Evolutionary conservation across 2,888 invertebrate genomes (phyloP), one percentile per base, ranked within the genome.

Genomic region (Opisthograptis luteolata): DNA sequence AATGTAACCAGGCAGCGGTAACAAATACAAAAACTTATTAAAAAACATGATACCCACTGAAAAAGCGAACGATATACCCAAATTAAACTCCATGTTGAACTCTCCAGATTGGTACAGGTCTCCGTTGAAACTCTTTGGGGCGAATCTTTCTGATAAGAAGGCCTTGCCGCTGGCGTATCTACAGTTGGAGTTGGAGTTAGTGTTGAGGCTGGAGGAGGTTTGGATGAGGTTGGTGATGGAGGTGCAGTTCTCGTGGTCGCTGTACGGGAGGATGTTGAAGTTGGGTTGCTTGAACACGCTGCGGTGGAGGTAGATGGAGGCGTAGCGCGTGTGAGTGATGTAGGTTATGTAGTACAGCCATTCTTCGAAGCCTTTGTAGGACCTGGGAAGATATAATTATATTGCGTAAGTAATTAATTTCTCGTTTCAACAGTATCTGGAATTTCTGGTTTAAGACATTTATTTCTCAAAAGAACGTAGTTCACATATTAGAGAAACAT

Each of bases 281-380:
- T 91, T 70, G 20, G 91, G 81, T 31, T 92, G 89, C 45, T 91
- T 91, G 76, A 96, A 96, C 5, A 95, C 89, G 73, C 93, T 94
- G 39, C 94, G 91, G 72, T 95, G 94, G 10, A 97, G 86, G 70
- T 94, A 92, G 1, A 95, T 94, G 0, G 96, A 94, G 0, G 95
- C 95, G 78, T 96, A 97, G 5, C 96, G 92, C 0, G 95, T 93
- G 79, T 96, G 96, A 0, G 95, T 95, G 7, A 94, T 92, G 76
- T 95, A 96, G 0, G 96, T 95, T 24, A 95, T 79, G 75, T 96
- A 96, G 78, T 94, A 94, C 2, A 96, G 83, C 96, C 96, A 96
- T 25, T 96, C 95, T 64, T 96, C 95, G 50, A 95, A 92, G 8
- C 95, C 95, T 75, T 94, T 94, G 70, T 94, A 94, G 0, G 96